Evolutionary conservation across 92 coral and sea anemone genomes (phyloP).

Genomic region (Porites divaricata): DNA sequence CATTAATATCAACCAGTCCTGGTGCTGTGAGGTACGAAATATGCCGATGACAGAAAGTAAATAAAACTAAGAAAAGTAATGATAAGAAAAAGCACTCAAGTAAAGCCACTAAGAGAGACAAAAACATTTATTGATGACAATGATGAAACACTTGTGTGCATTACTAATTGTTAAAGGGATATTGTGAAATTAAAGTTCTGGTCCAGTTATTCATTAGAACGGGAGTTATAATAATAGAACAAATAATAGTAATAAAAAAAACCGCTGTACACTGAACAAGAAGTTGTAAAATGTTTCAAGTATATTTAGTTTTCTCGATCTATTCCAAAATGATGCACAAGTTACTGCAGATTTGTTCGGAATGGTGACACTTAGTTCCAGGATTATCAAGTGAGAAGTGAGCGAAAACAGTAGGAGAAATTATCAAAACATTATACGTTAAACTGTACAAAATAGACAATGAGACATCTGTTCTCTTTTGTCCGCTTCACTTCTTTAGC

Average conservation of each 20-base stretch:
- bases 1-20: conserved; percentile 1
- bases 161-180: background rate
- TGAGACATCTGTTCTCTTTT: conserved; percentile 4
- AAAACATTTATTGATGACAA: background rate
- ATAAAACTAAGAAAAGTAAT: background rate
- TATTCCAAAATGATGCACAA: too few species aligned
- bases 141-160: conserved; percentile 2
- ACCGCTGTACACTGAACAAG: background rate
- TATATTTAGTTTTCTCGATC: too few species aligned
- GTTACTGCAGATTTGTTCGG: background rate
- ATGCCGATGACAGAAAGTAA: conserved; percentile 1
- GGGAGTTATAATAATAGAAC: too few species aligned
- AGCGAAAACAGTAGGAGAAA: background rate
- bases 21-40: background rate
- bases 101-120: background rate
- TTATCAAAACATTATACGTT: background rate
- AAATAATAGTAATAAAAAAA: too few species aligned
- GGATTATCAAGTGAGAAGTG: background rate
- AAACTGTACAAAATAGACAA: background rate
- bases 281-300: background rate
- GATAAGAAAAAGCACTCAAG: background rate
- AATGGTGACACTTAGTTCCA: background rate
- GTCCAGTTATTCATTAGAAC: too few species aligned
- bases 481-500: background rate
- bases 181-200: too few species aligned